Evolutionary conservation across 2,888 invertebrate species (phyloP).

Genomic region (Tribolium freemani): DNA sequence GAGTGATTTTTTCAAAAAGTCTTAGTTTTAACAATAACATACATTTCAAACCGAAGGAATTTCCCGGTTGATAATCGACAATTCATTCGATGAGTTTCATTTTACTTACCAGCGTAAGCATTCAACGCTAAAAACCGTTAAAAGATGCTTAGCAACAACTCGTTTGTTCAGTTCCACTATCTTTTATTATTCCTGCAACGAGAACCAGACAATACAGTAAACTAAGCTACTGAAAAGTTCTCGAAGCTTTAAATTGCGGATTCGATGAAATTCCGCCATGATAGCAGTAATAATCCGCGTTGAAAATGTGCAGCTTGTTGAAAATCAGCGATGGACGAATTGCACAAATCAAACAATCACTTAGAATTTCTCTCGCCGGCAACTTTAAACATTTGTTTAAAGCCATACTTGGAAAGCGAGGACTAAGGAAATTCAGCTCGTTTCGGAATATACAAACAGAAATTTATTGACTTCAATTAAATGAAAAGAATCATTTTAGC

Average conservation of each 20-base stretch:
- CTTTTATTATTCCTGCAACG: neutral
- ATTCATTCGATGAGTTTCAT: neutral
- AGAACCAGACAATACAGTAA: neutral
- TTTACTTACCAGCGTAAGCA: too few relatives aligned
- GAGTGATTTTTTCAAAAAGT: neutral
- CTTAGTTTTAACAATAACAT: too few relatives aligned
- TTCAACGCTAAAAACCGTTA: too few relatives aligned
- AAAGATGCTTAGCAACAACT: too few relatives aligned
- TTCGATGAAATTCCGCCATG: neutral
- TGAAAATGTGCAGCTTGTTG: constrained; percentile 14
- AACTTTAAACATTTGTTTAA: neutral
- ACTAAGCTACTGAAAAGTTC: constrained; percentile 9
- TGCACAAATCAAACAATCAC: constrained; percentile 22
- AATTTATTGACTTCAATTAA: neutral
- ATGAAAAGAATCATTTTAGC: too few relatives aligned
- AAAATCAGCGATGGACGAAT: constrained; percentile 1
- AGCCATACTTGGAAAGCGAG: neutral
- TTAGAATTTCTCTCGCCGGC: neutral
- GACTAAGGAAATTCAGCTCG: neutral
- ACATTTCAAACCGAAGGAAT: too few relatives aligned
- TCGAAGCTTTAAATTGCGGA: constrained; percentile 10
- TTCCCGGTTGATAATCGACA: neutral
- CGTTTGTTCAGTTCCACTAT: neutral
- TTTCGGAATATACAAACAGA: neutral
- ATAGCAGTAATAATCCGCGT: constrained; percentile 14